A percentile compares a stretch with the other conserved stretches of the same genome.
Conservation (phyloP, 1,140 invertebrate genomes). For the Meloidogyne exigua region DNA sequence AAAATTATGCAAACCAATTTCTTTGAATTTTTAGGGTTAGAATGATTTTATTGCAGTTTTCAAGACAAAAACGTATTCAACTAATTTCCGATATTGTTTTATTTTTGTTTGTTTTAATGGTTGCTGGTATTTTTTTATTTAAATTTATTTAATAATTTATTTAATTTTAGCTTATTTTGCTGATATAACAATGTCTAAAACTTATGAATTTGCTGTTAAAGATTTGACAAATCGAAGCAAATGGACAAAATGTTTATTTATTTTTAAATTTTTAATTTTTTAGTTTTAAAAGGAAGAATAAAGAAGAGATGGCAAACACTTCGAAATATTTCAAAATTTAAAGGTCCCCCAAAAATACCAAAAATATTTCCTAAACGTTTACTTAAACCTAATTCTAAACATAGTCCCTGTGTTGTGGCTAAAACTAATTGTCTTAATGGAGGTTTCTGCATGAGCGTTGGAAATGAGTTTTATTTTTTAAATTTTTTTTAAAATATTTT, state of each 20-base stretch:
- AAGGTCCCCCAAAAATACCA: conserved; percentile 7
- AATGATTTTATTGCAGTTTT: not conserved
- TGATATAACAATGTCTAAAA: not conserved
- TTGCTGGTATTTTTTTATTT: not conserved
- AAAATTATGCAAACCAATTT: not conserved
- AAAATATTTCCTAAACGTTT: not conserved
- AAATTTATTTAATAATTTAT: not conserved
- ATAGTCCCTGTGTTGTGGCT: conserved; percentile 19
- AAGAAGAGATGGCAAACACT: not conserved
- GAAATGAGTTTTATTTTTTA: conserved; percentile 12
- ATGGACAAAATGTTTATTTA: not conserved
- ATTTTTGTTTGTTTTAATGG: no score
- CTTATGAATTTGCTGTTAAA: not conserved
- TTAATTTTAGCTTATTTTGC: conserved; percentile 4
- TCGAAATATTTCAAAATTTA: not conserved
- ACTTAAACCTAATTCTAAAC: conserved; percentile 8
- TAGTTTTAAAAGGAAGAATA: not conserved
- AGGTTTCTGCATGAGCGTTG: conserved; percentile 4
- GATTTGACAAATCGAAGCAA: conserved; percentile 19
- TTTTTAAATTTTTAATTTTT: not conserved
- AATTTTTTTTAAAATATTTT: not conserved
- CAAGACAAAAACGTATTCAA: not conserved
- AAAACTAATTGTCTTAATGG: conserved; percentile 25
- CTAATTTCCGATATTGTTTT: no score
- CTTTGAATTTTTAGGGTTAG: not conserved